These are phyloP conservation scores for Daboia siamensis DNA, from an alignment of 2,113 vertebrate species.

Conservation along the genomic window DNA sequence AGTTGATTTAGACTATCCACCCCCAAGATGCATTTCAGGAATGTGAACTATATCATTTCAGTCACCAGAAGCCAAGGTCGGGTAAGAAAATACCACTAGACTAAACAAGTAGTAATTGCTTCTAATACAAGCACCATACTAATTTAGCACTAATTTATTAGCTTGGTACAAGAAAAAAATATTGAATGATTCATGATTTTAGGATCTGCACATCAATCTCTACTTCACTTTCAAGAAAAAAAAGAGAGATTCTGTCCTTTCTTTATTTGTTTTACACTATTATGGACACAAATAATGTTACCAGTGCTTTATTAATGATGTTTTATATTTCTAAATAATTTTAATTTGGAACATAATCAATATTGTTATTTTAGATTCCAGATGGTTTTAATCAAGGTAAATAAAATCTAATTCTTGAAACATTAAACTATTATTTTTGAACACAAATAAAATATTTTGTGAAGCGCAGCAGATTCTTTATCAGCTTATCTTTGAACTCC, in stretches of 20 bases:
- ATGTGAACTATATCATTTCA: not conserved
- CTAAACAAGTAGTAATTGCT: not conserved
- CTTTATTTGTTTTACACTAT: not conserved
- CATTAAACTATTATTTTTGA: not conserved
- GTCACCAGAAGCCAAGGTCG: not conserved
- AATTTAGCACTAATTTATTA: not conserved
- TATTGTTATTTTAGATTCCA: not conserved
- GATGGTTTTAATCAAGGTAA: not conserved
- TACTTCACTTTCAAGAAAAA: not conserved
- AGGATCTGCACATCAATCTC: not conserved
- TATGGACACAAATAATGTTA: not conserved
- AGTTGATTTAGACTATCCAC: not conserved
- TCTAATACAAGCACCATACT: not conserved
- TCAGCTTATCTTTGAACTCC: conserved; percentile 12
- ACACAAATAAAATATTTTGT: not conserved
- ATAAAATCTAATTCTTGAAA: not conserved
- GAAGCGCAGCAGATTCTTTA: not conserved
- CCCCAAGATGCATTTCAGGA: not conserved
- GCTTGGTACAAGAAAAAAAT: not conserved
- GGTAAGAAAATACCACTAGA: not conserved
- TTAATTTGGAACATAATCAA: not conserved
- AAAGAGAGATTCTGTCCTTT: not conserved
- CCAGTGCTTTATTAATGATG: not conserved
- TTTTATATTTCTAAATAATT: not conserved
- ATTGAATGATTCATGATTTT: not conserved